Conservation (phyloP, 2,113 vertebrate genomes). For the Todiramphus chloris region DNA sequence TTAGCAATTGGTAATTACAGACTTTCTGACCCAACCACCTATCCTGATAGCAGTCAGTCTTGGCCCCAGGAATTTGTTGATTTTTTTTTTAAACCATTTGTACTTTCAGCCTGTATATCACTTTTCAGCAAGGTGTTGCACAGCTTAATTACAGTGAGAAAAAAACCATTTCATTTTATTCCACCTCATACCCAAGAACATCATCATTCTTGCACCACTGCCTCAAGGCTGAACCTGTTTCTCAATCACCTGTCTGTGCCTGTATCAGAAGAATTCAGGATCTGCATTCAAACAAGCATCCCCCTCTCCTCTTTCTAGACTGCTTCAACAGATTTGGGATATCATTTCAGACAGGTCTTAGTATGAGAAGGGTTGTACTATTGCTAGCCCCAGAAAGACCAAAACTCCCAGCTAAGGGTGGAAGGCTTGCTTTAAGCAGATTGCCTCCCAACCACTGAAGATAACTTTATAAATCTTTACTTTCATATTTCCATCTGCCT, state of each 20-base stretch:
- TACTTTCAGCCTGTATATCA: neutral
- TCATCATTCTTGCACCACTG: neutral
- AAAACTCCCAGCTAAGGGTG: neutral
- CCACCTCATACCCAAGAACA: neutral
- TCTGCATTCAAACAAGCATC: neutral
- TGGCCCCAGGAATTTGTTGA: neutral
- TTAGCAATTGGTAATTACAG: neutral
- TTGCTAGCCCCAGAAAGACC: neutral
- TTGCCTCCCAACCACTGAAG: neutral
- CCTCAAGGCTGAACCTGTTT: neutral
- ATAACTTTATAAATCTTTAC: neutral
- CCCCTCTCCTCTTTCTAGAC: neutral
- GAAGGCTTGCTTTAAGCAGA: neutral
- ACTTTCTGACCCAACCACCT: neutral
- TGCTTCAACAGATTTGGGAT: neutral
- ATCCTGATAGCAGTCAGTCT: neutral
- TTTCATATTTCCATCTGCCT: neutral
- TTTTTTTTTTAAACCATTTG: neutral
- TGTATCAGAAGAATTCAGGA: neutral
- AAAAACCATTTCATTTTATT: neutral
- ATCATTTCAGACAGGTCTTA: neutral
- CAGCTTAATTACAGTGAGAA: neutral
- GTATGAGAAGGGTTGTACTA: neutral
- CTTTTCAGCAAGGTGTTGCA: neutral
- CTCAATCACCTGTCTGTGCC: neutral